Evolutionary conservation across 2,113 vertebrate genomes (phyloP).

Genomic region (Casuarius casuarius): DNA sequence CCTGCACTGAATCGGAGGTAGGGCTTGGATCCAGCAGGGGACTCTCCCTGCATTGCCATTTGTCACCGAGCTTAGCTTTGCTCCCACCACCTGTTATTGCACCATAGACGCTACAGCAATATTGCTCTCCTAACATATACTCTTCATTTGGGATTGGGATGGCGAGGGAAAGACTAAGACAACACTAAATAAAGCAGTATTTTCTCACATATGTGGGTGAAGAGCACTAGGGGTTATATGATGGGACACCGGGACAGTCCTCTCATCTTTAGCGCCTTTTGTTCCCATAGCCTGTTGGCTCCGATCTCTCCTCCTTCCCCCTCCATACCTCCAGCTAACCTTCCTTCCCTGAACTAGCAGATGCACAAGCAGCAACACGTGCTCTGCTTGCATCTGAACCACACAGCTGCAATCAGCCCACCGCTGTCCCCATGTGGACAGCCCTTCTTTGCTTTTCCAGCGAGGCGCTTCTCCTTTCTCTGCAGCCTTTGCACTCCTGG

Average conservation of each 20-base stretch:
- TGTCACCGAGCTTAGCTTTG: neutral
- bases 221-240: neutral
- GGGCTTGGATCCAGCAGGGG: neutral
- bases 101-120: neutral
- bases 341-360: neutral
- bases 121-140: neutral
- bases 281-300: neutral
- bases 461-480: neutral
- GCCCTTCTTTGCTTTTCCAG: neutral
- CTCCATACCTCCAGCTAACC: neutral
- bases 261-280: neutral
- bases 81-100: neutral
- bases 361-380: accelerated
- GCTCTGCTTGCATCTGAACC: neutral
- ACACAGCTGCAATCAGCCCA: neutral
- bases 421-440: neutral
- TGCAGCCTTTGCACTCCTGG: neutral
- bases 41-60: neutral
- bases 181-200: neutral
- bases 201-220: neutral
- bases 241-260: neutral
- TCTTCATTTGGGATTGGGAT: neutral
- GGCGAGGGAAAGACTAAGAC: neutral
- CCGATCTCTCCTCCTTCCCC: neutral
- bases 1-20: neutral